A percentile compares a stretch with the other conserved stretches of the same genome.
Evolutionary conservation across 1,140 invertebrate genomes (phyloP).

Genomic region (Apis dorsata): DNA sequence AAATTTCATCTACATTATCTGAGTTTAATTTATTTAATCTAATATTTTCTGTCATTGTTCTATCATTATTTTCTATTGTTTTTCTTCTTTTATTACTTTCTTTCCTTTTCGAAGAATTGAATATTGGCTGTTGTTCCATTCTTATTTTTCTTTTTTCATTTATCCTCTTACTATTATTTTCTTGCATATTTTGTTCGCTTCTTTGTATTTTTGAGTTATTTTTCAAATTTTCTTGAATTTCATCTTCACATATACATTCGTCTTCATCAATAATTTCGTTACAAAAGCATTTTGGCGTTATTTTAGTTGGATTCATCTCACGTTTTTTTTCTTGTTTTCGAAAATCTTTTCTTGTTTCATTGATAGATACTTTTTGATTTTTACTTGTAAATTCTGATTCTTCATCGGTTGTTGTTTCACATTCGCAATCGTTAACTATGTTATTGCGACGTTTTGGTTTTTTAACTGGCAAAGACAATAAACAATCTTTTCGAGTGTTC

Average conservation of each 20-base stretch:
- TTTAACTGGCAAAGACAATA: neutral
- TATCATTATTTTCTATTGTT: neutral
- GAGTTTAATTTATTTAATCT: neutral
- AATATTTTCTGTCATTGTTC: neutral
- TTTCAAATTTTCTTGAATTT: neutral
- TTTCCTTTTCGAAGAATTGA: neutral
- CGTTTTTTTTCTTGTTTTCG: neutral
- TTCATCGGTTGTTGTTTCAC: neutral
- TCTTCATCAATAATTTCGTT: neutral
- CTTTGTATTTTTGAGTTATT: neutral
- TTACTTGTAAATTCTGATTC: neutral
- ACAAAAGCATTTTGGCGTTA: neutral
- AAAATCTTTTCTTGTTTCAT: neutral
- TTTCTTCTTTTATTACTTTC: neutral
- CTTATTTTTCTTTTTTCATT: neutral
- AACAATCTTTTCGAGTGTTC: neutral
- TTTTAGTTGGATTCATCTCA: neutral
- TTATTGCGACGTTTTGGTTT: neutral
- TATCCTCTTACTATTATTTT: neutral
- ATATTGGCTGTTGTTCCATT: neutral
- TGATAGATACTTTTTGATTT: neutral
- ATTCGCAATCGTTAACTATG: neutral
- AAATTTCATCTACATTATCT: constrained; percentile 2
- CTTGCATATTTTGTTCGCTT: too few relatives aligned
- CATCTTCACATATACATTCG: neutral